Evolutionary conservation across 2,888 invertebrate genomes (phyloP).

Genomic region (Zygothrica quintamaculata): DNA sequence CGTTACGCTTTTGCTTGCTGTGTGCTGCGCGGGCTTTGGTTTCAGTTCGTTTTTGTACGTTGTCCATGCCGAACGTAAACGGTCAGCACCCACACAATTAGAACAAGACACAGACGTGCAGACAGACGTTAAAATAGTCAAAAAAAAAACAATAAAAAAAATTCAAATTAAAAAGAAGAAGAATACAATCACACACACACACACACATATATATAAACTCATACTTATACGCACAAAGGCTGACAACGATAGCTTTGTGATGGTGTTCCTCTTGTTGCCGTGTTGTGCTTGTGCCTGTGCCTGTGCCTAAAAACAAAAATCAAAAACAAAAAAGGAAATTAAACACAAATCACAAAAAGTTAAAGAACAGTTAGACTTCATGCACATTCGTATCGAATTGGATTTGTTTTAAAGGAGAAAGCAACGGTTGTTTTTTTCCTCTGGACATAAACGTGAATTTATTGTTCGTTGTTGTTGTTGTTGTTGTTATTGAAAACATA

Average conservation of each 20-base stretch:
- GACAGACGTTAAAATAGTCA: constrained; percentile 17
- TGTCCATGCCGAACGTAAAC: constrained; percentile 71
- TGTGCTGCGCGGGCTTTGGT: constrained; percentile 69
- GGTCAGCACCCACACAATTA: constrained; percentile 58
- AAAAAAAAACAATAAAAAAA: constrained; percentile 9
- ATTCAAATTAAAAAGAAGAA: no score
- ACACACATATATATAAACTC: constrained; percentile 27
- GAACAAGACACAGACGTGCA: constrained; percentile 15
- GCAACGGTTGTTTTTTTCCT: no score
- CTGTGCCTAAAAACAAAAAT: constrained; percentile 29
- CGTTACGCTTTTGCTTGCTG: constrained; percentile 73
- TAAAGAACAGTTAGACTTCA: constrained; percentile 43
- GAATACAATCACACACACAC: constrained; percentile 10
- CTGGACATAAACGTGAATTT: no score
- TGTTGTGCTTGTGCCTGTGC: constrained; percentile 23
- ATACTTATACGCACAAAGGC: no score
- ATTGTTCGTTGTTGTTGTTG: constrained; percentile 8
- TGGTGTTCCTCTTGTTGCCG: constrained; percentile 10
- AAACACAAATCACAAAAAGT: no score
- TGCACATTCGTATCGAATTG: constrained; percentile 26
- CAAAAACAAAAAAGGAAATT: no score
- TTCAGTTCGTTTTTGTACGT: constrained; percentile 82
- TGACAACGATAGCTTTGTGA: no score
- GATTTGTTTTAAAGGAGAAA: constrained; percentile 7
- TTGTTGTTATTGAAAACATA: no score